Evolutionary conservation across 2,888 invertebrate species (phyloP), one percentile per base, ranked within the genome.

Genomic region (Pogonocherus hispidulus): DNA sequence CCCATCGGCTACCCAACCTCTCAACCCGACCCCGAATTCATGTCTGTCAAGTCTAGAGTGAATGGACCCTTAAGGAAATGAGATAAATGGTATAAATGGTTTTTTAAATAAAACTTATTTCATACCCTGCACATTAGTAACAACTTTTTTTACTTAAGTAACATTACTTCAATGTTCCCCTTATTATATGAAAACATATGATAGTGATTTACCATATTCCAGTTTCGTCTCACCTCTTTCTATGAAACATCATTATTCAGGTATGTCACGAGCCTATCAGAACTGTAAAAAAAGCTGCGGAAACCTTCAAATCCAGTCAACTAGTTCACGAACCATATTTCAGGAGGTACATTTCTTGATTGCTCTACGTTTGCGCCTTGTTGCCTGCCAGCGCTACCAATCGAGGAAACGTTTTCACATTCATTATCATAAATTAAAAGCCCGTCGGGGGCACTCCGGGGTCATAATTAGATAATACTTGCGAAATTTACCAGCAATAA

Each of bases 391-490:
- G 41, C 41, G 41, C n/a, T 41, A 14, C 41, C 41, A 41, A 41
- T 41, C 41, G 41, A 41, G 41, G 41, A 41, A 41, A 41, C 41
- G 41, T 41, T 41, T 41, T 41, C 41, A 14, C 41, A 41, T 41
- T 41, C 41, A 41, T 41, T 41, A 14, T 14, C 41, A 14, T 41
- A 41, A 41, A 41, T 41, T 41, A 41, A 41, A 14, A 41, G 41
- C 41, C 41, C 14, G 14, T n/a, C 14, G 41, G 41, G 9, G 41
- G 2, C 41, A n/a, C 41, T 41, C 14, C n/a, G 14, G 41, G 41
- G 41, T n/a, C 2, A 1, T 41, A 41, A 41, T 41, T 41, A 41
- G 41, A 14, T 41, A 41, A 41, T 41, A 41, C n/a, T 41, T 41
- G 41, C n/a, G 41, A 41, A 41, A 41, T 41, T 32, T 32, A 32